Evolutionary conservation across 2,797 vertebrate species (phyloP).

Genomic region (Micromesistius poutassou): DNA sequence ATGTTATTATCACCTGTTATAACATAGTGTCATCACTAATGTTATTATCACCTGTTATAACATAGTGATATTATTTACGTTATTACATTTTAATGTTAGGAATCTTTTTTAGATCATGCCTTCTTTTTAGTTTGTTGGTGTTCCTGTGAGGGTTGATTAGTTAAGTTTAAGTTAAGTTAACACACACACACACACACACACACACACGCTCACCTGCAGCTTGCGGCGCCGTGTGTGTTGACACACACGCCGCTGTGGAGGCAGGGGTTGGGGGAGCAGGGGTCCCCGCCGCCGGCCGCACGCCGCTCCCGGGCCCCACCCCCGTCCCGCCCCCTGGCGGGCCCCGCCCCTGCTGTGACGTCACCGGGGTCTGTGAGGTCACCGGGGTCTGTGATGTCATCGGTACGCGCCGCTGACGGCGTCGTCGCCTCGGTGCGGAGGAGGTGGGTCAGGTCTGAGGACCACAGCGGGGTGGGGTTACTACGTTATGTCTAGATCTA

Average conservation of each 20-base stretch:
- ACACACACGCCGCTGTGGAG: conserved; percentile 82
- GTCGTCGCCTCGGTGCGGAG: conserved; percentile 78
- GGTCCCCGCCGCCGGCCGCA: conserved; percentile 32
- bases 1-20: too few species aligned
- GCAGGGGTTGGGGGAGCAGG: conserved; percentile 79
- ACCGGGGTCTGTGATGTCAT: background rate
- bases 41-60: too few species aligned
- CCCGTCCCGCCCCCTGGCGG: conserved; percentile 25
- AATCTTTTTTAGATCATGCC: too few species aligned
- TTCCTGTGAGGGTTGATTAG: too few species aligned
- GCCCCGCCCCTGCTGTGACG: conserved; percentile 37
- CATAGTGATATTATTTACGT: too few species aligned
- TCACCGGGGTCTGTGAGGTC: background rate
- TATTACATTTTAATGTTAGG: too few species aligned
- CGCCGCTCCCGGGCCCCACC: conserved; percentile 48
- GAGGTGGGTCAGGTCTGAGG: conserved; percentile 81
- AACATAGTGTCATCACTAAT: too few species aligned
- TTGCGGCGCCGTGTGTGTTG: conserved; percentile 66
- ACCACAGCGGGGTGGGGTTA: background rate
- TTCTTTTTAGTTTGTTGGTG: too few species aligned
- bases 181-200: conserved; percentile 10
- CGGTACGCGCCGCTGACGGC: background rate
- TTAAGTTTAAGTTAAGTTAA: too few species aligned
- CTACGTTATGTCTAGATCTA: too few species aligned
- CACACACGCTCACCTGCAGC: conserved; percentile 77